These are phyloP conservation scores for Sebastes cheni DNA, from an alignment of 2,797 vertebrate genomes.

Conservation along the genomic window DNA sequence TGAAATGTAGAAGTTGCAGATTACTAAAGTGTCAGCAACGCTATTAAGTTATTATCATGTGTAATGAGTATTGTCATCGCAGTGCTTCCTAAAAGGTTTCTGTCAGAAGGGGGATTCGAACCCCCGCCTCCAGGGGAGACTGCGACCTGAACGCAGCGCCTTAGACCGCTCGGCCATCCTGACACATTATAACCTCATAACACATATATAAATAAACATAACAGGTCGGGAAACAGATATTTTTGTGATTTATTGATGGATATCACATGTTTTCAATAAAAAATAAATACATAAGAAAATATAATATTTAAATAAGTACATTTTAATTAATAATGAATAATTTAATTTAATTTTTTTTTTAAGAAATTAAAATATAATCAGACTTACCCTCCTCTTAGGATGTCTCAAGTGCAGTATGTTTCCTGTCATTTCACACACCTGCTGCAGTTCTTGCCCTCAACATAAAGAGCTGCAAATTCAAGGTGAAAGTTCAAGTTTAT, in stretches of 20 bases:
- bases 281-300: too few relatives aligned
- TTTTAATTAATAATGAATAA: too few relatives aligned
- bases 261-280: too few relatives aligned
- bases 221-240: too few relatives aligned
- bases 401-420: neutral
- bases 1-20: accelerated
- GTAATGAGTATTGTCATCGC: neutral
- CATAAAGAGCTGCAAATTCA: neutral
- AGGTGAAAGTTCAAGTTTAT: neutral
- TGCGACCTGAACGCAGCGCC: slow-evolving; percentile 65
- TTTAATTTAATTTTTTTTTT: too few relatives aligned
- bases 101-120: slow-evolving; percentile 70
- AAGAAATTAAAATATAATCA: too few relatives aligned
- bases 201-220: too few relatives aligned
- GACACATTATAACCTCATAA: neutral
- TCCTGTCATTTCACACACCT: neutral
- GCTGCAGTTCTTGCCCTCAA: neutral
- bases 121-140: slow-evolving; percentile 60
- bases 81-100: accelerated
- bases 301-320: too few relatives aligned
- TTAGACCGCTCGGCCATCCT: slow-evolving; percentile 69
- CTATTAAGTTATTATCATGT: too few relatives aligned
- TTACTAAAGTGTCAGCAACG: neutral
- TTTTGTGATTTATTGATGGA: too few relatives aligned
- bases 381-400: neutral